Conservation (phyloP, 2,797 vertebrate genomes). For the Tauraco hartlaubi region DNA sequence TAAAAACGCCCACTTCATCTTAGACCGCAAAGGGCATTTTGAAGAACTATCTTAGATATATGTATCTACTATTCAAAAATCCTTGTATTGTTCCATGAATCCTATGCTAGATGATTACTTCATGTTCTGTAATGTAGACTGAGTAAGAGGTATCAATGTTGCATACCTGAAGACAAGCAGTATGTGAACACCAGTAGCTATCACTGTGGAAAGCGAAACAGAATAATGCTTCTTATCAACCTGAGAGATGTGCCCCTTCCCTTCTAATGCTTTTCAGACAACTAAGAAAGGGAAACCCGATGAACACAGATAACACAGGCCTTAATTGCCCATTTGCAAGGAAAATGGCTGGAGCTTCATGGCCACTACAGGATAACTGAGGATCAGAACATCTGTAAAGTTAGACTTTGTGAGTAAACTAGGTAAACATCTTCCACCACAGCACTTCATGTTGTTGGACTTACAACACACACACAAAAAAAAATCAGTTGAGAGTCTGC, state of each 20-base stretch:
- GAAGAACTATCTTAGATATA: neutral
- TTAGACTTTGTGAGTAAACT: neutral
- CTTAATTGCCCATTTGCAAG: neutral
- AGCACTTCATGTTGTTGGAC: accelerated
- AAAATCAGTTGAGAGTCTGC: neutral
- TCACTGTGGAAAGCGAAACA: conserved; percentile 50
- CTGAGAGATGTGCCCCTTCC: neutral
- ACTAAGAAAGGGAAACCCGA: neutral
- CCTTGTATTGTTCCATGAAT: neutral
- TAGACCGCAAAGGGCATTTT: neutral
- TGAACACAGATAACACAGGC: neutral
- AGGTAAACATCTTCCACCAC: neutral
- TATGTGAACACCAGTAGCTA: neutral
- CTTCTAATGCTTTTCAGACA: conserved; percentile 17
- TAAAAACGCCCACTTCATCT: neutral
- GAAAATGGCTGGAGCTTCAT: neutral
- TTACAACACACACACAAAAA: neutral
- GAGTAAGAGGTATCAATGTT: neutral
- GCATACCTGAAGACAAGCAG: neutral
- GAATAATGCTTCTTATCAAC: conserved; percentile 19
- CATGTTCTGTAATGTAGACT: neutral
- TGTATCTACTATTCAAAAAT: neutral
- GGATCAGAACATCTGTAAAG: neutral
- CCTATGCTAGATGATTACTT: neutral
- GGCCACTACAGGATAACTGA: neutral